Conservation (phyloP, 2,888 invertebrate genomes). For the Apeira syringaria region DNA sequence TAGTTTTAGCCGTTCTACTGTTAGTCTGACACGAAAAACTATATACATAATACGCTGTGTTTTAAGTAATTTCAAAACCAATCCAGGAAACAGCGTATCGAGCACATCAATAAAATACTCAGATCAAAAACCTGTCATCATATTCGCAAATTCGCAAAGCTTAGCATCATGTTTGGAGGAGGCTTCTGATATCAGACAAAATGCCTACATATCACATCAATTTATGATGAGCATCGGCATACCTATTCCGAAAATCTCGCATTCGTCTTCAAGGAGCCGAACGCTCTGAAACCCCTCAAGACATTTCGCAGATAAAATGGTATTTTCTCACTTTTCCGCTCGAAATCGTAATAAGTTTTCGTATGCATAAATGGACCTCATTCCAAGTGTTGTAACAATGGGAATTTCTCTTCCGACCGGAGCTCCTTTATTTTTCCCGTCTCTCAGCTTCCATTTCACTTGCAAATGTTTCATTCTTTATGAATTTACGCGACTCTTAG, state of each 20-base stretch:
- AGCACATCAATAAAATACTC: too few relatives aligned
- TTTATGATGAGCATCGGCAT: constrained; percentile 10
- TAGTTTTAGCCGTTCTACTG: too few relatives aligned
- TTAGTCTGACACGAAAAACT: too few relatives aligned
- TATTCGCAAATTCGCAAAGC: not conserved
- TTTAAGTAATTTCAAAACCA: too few relatives aligned
- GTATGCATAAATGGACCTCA: constrained; percentile 75
- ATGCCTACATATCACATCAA: constrained; percentile 6
- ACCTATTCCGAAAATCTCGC: constrained; percentile 12
- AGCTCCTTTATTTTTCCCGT: constrained; percentile 63
- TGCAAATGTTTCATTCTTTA: constrained; percentile 75
- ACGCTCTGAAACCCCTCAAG: constrained; percentile 28
- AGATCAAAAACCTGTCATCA: too few relatives aligned
- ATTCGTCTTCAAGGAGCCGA: constrained; percentile 14
- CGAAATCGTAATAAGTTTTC: constrained; percentile 68
- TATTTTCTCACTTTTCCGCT: constrained; percentile 48
- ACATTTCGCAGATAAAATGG: constrained; percentile 40
- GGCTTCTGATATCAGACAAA: constrained; percentile 3
- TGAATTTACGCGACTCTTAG: constrained; percentile 63
- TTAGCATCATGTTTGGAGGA: too few relatives aligned
- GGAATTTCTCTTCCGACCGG: constrained; percentile 60
- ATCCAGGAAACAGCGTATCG: too few relatives aligned
- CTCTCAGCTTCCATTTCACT: constrained; percentile 70
- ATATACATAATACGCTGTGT: too few relatives aligned
- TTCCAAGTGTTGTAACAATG: constrained; percentile 67